Conservation (phyloP, 1,140 invertebrate species). For the Aphaenogaster ashmeadi region DNA sequence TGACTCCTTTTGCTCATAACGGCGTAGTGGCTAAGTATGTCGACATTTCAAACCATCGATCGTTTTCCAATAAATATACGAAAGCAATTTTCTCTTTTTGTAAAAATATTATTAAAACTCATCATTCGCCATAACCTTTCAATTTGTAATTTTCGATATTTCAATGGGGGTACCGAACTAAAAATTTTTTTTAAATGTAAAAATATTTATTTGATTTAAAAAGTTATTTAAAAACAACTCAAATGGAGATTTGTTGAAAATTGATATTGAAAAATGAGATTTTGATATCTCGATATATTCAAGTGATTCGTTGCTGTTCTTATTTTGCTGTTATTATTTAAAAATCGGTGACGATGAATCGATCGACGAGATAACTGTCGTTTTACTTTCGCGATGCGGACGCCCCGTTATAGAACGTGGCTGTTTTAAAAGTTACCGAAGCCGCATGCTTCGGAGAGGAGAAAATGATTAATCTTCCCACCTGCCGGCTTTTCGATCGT, state of each 20-base stretch:
- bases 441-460: conserved; percentile 41
- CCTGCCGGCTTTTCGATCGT: conserved; percentile 68
- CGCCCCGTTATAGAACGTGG: neutral
- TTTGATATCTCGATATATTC: neutral
- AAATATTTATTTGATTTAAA: conserved; percentile 18
- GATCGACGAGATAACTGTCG: neutral
- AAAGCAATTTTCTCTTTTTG: neutral
- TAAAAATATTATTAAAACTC: conserved; percentile 3
- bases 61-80: neutral
- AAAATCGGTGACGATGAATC: conserved; percentile 1
- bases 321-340: neutral
- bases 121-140: neutral
- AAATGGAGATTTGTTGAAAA: conserved; percentile 23
- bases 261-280: neutral
- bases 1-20: conserved; percentile 32
- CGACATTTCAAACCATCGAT: neutral
- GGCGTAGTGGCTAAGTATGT: conserved; percentile 8
- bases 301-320: conserved; percentile 1
- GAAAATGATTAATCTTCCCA: conserved; percentile 76
- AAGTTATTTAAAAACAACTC: conserved; percentile 30
- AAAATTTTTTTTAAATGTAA: conserved; percentile 5
- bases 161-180: neutral
- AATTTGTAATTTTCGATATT: conserved; percentile 26
- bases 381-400: conserved; percentile 28
- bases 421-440: conserved; percentile 63